phyloP scores from a whole-genome alignment of 2,797 vertebrate species.

The Adrianichthys oophorus region DNA sequence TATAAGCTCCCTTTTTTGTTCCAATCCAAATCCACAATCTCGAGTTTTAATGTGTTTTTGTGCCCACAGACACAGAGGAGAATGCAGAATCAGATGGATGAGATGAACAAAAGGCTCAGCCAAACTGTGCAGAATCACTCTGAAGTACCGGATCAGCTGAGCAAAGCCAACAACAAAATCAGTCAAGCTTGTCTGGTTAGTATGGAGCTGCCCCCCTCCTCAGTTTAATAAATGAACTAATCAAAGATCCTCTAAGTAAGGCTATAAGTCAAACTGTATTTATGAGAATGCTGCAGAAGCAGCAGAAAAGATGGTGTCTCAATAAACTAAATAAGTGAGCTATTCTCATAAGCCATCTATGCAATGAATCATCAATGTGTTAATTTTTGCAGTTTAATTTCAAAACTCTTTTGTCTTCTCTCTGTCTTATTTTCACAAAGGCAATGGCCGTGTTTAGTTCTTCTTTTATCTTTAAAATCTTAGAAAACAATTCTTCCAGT shows the following conservation, averaged over 20 bases:
- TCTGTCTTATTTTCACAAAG: too few relatives aligned
- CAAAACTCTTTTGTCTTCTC: too few relatives aligned
- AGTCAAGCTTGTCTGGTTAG: slow-evolving; percentile 74
- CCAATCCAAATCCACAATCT: not conserved
- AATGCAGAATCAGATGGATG: slow-evolving; percentile 60
- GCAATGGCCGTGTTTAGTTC: too few relatives aligned
- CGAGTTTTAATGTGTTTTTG: not conserved
- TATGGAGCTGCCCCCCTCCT: not conserved
- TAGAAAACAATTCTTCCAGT: not conserved
- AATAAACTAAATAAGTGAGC: not conserved
- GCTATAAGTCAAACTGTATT: too few relatives aligned
- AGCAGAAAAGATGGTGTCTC: too few relatives aligned
- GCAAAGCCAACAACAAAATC: slow-evolving; percentile 67
- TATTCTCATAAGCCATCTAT: not conserved
- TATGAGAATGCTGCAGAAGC: too few relatives aligned
- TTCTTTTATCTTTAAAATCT: not conserved
- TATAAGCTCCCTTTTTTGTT: not conserved
- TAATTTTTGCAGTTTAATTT: too few relatives aligned
- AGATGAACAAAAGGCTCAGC: slow-evolving; percentile 60
- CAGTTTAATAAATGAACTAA: not conserved
- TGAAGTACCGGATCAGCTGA: slow-evolving; percentile 70
- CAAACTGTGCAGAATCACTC: slow-evolving; percentile 37
- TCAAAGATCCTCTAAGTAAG: too few relatives aligned
- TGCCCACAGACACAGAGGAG: slow-evolving; percentile 54
- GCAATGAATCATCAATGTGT: not conserved